Percentiles rank a stretch among this genome's conserved stretches.
Conservation (phyloP, 2,797 vertebrate species). For the Tragopan temminckii region DNA sequence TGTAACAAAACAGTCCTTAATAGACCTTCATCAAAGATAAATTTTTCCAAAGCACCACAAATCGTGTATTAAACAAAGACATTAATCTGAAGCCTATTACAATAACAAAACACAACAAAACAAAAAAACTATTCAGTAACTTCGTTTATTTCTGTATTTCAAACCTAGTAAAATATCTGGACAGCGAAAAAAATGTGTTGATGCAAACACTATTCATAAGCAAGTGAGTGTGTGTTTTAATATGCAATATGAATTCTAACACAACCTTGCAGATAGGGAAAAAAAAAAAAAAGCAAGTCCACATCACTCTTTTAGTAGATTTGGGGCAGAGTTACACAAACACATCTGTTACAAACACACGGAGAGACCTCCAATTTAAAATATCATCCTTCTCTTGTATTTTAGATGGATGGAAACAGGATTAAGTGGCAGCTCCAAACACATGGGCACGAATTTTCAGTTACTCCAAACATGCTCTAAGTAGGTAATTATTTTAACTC, state of each 20-base stretch:
- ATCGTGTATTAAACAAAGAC: not conserved
- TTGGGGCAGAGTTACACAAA: not conserved
- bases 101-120: not conserved
- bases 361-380: conserved; percentile 11
- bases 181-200: not conserved
- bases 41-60: not conserved
- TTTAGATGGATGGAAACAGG: conserved; percentile 3
- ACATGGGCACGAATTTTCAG: not conserved
- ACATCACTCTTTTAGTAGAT: not conserved
- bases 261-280: not conserved
- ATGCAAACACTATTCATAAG: not conserved
- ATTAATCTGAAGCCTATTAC: not conserved
- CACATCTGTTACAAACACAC: not conserved
- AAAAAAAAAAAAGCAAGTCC: not conserved
- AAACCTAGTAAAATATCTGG: not conserved
- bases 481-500: not conserved
- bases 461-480: not conserved
- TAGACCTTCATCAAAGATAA: not conserved
- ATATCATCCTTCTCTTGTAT: not conserved
- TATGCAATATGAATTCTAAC: not conserved
- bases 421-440: not conserved
- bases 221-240: not conserved
- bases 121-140: not conserved
- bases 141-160: not conserved
- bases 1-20: not conserved